phyloP scores from a whole-genome alignment of 2,797 vertebrate genomes.

The Danio jaintianensis region DNA sequence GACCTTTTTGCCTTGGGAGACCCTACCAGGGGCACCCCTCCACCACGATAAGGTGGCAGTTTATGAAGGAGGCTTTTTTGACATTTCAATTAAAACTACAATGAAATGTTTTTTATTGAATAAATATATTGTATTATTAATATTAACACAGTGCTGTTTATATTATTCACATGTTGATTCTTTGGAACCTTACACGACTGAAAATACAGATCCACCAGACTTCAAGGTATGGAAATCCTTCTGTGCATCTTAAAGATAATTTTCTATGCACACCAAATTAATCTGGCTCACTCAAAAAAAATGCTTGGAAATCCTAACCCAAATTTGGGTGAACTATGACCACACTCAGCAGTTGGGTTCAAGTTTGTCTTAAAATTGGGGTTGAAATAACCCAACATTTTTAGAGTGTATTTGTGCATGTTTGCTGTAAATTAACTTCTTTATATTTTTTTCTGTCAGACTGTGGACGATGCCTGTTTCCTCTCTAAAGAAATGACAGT shows the following conservation, averaged over 20 bases:
- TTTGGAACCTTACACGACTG: background rate
- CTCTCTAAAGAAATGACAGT: constrained; percentile 40
- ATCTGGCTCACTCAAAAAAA: background rate
- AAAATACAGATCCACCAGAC: constrained; percentile 11
- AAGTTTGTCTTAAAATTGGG: too few relatives aligned
- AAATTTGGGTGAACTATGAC: too few relatives aligned
- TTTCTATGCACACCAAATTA: background rate
- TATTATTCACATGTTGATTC: constrained; percentile 28
- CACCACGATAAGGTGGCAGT: too few relatives aligned
- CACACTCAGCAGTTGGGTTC: too few relatives aligned
- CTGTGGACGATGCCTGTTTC: constrained; percentile 17
- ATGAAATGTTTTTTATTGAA: too few relatives aligned
- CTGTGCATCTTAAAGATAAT: background rate
- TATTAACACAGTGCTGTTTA: background rate
- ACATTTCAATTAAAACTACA: too few relatives aligned
- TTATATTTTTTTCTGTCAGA: background rate
- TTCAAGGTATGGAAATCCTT: constrained; percentile 31
- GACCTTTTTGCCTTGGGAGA: too few relatives aligned
- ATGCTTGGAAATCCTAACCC: too few relatives aligned
- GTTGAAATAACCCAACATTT: background rate
- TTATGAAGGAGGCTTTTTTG: too few relatives aligned
- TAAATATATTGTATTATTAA: too few relatives aligned
- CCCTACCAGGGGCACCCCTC: too few relatives aligned
- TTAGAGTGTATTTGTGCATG: too few relatives aligned
- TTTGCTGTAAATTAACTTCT: background rate